These are phyloP conservation scores for Zingel zingel DNA, from an alignment of 2,113 vertebrate genomes.

Conservation along the genomic window DNA sequence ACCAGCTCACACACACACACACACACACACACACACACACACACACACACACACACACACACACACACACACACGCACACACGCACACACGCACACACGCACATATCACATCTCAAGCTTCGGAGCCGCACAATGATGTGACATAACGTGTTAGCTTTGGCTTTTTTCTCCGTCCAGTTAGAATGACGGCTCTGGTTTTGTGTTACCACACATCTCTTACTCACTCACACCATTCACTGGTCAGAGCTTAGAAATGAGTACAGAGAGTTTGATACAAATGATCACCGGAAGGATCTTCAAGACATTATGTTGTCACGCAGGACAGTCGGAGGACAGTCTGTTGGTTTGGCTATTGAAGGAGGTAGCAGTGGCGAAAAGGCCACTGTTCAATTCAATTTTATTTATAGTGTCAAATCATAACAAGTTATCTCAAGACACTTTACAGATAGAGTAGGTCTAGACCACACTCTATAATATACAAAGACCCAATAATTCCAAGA, in stretches of 20 bases:
- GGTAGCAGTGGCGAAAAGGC: neutral
- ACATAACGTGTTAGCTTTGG: constrained; percentile 22
- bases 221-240: constrained; percentile 6
- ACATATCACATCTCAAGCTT: constrained; percentile 1
- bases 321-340: neutral
- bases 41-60: neutral
- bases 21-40: neutral
- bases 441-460: too few relatives aligned
- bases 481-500: too few relatives aligned
- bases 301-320: constrained; percentile 7
- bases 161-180: constrained; percentile 10
- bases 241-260: constrained; percentile 7
- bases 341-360: neutral
- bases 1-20: neutral
- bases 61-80: neutral
- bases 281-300: neutral
- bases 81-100: neutral
- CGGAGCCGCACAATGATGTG: constrained; percentile 16
- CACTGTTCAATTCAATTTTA: too few relatives aligned
- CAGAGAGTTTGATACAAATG: constrained; percentile 14
- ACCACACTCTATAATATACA: too few relatives aligned
- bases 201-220: constrained; percentile 33
- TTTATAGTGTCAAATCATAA: too few relatives aligned
- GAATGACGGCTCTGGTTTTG: constrained; percentile 4
- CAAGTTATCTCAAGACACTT: too few relatives aligned